Conservation (phyloP, 2,113 vertebrate genomes). For the Xiphias gladius region DNA sequence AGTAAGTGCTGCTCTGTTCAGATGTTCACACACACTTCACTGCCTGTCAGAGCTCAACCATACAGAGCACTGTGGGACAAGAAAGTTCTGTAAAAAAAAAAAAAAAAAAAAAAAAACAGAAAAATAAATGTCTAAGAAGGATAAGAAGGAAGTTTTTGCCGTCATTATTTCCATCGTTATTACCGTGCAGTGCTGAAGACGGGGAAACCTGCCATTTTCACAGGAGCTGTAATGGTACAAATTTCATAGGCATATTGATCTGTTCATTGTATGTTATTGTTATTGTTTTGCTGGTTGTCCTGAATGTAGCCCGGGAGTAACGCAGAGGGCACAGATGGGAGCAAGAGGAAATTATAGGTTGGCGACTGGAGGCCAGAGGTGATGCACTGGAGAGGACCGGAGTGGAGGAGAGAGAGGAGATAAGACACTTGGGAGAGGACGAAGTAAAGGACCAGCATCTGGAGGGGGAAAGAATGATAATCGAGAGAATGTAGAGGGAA, state of each 20-base stretch:
- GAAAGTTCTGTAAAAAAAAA: constrained; percentile 23
- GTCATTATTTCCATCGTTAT: constrained; percentile 41
- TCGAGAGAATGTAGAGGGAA: constrained; percentile 52
- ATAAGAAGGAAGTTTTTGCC: constrained; percentile 50
- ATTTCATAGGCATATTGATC: constrained; percentile 4
- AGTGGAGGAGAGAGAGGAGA: constrained; percentile 45
- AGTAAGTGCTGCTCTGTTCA: constrained; percentile 66
- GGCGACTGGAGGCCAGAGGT: constrained; percentile 59
- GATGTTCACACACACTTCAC: constrained; percentile 63
- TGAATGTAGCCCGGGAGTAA: constrained; percentile 15
- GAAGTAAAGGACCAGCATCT: constrained; percentile 45
- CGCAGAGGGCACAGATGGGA: constrained; percentile 10
- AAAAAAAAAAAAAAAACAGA: too few relatives aligned
- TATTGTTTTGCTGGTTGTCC: constrained; percentile 45
- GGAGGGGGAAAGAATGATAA: constrained; percentile 38
- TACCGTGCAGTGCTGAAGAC: constrained; percentile 4
- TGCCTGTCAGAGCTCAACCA: constrained; percentile 55
- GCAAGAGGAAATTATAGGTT: constrained; percentile 68
- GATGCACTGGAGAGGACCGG: constrained; percentile 36
- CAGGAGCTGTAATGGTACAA: neutral
- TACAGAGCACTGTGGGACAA: constrained; percentile 40
- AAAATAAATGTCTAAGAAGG: constrained; percentile 30
- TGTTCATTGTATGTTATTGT: constrained; percentile 42
- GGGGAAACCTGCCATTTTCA: neutral
- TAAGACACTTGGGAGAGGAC: constrained; percentile 51